A percentile compares a stretch with the other conserved stretches of the same genome.
phyloP scores from a whole-genome alignment of 2,113 vertebrate genomes.

The Anhinga rufa region DNA sequence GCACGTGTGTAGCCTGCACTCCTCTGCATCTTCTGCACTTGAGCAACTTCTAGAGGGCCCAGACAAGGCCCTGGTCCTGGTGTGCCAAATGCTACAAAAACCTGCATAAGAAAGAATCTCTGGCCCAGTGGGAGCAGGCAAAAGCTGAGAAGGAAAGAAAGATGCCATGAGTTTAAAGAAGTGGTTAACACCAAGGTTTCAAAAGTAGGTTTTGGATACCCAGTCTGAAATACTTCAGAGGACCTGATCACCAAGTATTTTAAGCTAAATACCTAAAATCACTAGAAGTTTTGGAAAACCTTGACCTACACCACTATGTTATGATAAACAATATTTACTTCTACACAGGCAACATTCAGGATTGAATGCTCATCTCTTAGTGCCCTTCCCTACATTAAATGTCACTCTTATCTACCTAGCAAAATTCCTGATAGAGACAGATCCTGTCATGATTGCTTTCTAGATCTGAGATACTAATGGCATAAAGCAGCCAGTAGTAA shows the following conservation, averaged over 20 bases:
- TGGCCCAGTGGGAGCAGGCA: background rate
- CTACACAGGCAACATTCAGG: background rate
- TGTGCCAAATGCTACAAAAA: background rate
- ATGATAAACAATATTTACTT: background rate
- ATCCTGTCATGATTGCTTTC: background rate
- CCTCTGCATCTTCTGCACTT: background rate
- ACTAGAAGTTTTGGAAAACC: background rate
- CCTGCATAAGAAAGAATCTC: background rate
- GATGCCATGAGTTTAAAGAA: background rate
- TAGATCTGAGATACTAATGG: background rate
- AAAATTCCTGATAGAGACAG: background rate
- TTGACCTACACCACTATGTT: background rate
- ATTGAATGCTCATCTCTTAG: background rate
- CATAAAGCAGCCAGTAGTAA: background rate
- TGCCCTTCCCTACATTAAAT: background rate
- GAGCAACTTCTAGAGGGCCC: background rate
- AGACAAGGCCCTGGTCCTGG: background rate
- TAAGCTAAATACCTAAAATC: background rate
- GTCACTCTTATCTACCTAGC: background rate
- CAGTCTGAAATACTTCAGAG: background rate
- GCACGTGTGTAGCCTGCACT: background rate
- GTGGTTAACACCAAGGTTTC: background rate
- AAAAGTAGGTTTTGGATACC: background rate
- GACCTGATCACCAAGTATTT: background rate
- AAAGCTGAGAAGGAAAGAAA: background rate